phyloP scores from a whole-genome alignment of 2,888 invertebrate genomes.

The Drosophila kuntzei region DNA sequence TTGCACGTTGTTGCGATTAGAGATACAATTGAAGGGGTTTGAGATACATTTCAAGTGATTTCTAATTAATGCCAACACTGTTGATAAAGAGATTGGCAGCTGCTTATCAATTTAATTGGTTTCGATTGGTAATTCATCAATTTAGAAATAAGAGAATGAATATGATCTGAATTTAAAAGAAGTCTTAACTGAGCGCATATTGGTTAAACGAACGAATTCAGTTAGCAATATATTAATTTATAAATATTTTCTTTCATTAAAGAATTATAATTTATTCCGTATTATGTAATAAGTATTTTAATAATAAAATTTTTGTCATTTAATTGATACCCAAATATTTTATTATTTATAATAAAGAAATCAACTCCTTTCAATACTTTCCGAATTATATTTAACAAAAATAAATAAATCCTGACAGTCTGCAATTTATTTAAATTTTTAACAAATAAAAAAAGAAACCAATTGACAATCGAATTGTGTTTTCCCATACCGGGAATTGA shows the following conservation, averaged over 20 bases:
- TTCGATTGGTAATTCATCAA: neutral
- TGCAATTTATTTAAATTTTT: neutral
- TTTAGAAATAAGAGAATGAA: neutral
- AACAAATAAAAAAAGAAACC: slow-evolving; percentile 7
- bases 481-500: slow-evolving; percentile 95
- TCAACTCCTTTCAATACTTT: neutral
- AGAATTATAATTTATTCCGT: too few relatives aligned
- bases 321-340: neutral
- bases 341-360: neutral
- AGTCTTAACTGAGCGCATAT: too few relatives aligned
- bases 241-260: too few relatives aligned
- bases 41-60: slow-evolving; percentile 23
- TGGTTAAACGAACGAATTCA: too few relatives aligned
- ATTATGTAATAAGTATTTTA: too few relatives aligned
- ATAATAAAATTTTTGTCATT: too few relatives aligned
- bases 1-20: slow-evolving; percentile 52
- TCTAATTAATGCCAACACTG: neutral
- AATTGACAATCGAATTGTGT: neutral
- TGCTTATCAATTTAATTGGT: slow-evolving; percentile 34
- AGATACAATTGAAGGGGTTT: slow-evolving; percentile 15
- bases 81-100: slow-evolving; percentile 7
- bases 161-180: slow-evolving; percentile 24
- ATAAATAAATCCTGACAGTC: neutral
- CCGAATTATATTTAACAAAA: neutral
- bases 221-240: too few relatives aligned